These are phyloP conservation scores for Sarcophaga caerulescens DNA, from an alignment of 2,888 invertebrate species.

Conservation along the genomic window DNA sequence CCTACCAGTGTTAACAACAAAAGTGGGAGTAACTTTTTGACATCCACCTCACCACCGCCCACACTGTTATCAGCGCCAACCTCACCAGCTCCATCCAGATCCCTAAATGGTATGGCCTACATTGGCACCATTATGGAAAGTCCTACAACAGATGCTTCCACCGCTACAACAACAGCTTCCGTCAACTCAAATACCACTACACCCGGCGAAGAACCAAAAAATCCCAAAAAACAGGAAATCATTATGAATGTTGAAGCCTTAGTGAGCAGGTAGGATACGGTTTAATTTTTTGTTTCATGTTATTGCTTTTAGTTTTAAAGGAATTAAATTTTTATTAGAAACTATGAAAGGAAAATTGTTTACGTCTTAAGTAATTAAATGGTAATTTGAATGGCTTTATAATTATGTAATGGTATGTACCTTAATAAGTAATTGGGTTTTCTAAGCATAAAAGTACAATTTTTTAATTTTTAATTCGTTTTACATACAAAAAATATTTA, in stretches of 20 bases:
- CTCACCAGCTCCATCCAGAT: constrained; percentile 76
- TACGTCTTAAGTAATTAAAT: too few species aligned
- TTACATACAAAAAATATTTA: not conserved
- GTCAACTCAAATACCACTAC: constrained; percentile 67
- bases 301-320: not conserved
- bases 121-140: constrained; percentile 60
- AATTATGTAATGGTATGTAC: constrained; percentile 45
- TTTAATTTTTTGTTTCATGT: constrained; percentile 72
- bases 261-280: constrained; percentile 79
- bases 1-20: constrained; percentile 16
- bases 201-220: constrained; percentile 60
- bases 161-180: constrained; percentile 69
- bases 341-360: too few species aligned
- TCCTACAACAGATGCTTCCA: constrained; percentile 69
- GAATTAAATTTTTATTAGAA: not conserved
- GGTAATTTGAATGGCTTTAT: constrained; percentile 60
- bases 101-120: constrained; percentile 72
- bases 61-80: constrained; percentile 75
- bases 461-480: constrained; percentile 16
- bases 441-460: constrained; percentile 45
- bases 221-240: constrained; percentile 74
- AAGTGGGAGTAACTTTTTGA: constrained; percentile 1
- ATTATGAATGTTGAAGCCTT: constrained; percentile 77
- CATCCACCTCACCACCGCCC: constrained; percentile 67
- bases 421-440: constrained; percentile 37